Base-by-base conservation (phyloP, 1,140 invertebrate genomes). In the Coenobita brevimanus region DNA sequence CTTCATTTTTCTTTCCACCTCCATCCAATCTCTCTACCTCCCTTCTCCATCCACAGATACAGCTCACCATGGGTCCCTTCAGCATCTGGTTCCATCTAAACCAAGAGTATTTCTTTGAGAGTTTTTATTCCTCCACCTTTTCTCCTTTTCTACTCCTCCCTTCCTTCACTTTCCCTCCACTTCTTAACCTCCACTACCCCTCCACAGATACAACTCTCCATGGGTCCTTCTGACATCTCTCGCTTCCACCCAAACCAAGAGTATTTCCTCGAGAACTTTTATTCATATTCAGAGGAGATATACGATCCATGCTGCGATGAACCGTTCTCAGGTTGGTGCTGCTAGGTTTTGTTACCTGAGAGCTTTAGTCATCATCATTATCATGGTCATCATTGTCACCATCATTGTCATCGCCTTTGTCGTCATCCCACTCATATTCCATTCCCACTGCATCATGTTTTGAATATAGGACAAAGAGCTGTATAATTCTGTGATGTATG, bases 221-320 rank as follows among this genome's bases (percentile, higher is more conserved):
- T 46, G 30, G 79, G 88, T 0, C 57, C 60, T 0, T 71, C 85
- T 1, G 79, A 89, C 64, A 81, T 91, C 64, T 50, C 82, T 6
- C 85, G 86, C 81, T 91, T 81, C 73, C 43, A 85, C 0, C 85
- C 69, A 3, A 91, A 91, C 60, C 89, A 89, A n/a, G 90, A 91
- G 75, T 91, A 89, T 73, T 89, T 89, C 73, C 62, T 91, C 0
- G 90, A 91, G 62, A 87, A 91, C 62, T 91, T 91, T 57, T 91
- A 89, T 50, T 43, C 87, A 0, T 33, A 90, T 17, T 13, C 24
- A 2, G 38, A 54, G 38, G 43, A 88, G 13, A 71, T 82, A 0
- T 73, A 30, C 30, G 82, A 91, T 54, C 83, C 89, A 4, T 91
- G 90, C 57, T 91, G 90, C 30, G 69, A 85, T 1, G 15, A 84